Evolutionary conservation across 2,888 invertebrate species (phyloP).

Genomic region (Ariolimax columbianus): DNA sequence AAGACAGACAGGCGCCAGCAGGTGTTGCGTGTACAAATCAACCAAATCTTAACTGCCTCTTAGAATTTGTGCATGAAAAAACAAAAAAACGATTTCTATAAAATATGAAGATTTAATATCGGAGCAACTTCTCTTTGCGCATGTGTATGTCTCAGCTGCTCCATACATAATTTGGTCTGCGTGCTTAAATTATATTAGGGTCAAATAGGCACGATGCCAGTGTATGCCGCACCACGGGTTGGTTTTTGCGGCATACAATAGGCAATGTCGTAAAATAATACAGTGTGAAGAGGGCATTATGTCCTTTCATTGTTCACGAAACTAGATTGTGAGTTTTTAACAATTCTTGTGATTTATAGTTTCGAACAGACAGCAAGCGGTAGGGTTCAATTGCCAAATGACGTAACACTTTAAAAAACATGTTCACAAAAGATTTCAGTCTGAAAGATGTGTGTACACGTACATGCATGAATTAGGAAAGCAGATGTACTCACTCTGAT

Average conservation of each 20-base stretch:
- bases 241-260: background rate
- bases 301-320: background rate
- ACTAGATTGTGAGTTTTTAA: background rate
- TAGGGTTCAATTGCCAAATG: background rate
- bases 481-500: background rate
- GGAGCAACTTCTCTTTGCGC: background rate
- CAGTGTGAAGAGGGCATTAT: background rate
- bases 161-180: background rate
- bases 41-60: background rate
- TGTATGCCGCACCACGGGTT: background rate
- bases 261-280: background rate
- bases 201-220: background rate
- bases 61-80: background rate
- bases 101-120: slow-evolving; percentile 9
- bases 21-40: background rate
- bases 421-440: background rate
- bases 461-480: background rate
- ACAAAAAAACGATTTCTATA: background rate
- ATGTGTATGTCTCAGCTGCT: slow-evolving; percentile 15
- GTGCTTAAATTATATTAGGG: background rate
- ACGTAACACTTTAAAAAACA: background rate
- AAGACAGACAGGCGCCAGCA: background rate
- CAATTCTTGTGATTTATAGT: background rate
- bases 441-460: background rate
- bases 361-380: background rate